Conservation (phyloP, 2,797 vertebrate species). For the Octomys mimax region DNA sequence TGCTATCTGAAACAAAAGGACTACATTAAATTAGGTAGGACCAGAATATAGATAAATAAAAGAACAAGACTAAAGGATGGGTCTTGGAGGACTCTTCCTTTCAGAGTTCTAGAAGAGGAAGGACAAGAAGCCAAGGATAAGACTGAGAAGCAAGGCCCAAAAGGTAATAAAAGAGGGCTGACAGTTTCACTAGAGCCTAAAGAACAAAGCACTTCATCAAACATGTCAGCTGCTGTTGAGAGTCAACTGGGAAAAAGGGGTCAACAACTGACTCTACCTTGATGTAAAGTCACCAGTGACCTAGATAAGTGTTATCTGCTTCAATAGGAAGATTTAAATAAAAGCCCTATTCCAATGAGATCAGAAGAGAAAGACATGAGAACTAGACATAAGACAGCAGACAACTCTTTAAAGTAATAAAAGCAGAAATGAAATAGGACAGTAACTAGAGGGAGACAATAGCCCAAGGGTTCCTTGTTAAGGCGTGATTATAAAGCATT, state of each 20-base stretch:
- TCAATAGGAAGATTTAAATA: not conserved
- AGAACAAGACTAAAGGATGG: not conserved
- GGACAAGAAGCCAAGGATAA: not conserved
- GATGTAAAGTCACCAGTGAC: constrained; percentile 27
- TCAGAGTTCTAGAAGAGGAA: not conserved
- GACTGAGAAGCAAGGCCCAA: not conserved
- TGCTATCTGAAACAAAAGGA: not conserved
- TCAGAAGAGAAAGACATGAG: not conserved
- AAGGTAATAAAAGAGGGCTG: too few relatives aligned
- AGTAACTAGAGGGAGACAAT: not conserved
- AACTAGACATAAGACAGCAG: not conserved
- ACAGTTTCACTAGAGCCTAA: not conserved
- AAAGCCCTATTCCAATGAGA: not conserved
- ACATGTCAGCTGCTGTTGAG: not conserved
- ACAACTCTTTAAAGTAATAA: not conserved
- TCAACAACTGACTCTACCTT: not conserved
- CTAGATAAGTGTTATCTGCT: not conserved
- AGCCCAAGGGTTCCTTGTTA: not conserved
- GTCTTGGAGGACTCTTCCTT: not conserved
- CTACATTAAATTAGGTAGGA: not conserved
- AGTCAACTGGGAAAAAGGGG: not conserved
- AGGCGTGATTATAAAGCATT: not conserved
- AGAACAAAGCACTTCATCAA: not conserved
- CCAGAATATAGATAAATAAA: not conserved
- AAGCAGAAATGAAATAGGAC: not conserved